Conservation (phyloP, 2,113 vertebrate genomes). For the Nannobrachium achirus region DNA sequence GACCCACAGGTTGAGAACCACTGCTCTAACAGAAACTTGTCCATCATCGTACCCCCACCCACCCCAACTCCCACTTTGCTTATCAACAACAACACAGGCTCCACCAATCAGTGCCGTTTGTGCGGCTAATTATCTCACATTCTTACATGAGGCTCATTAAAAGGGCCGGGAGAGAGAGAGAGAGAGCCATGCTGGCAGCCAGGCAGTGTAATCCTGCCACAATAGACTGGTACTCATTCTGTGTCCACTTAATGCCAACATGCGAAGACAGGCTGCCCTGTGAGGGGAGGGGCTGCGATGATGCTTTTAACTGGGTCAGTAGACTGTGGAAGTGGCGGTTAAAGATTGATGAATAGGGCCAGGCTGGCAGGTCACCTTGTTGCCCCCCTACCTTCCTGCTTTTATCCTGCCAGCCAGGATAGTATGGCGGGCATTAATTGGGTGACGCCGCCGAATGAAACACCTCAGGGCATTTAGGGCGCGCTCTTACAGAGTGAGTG, state of each 20-base stretch:
- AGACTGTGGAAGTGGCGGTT: conserved; percentile 55
- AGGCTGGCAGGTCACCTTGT: conserved; percentile 70
- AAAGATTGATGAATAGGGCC: conserved; percentile 72
- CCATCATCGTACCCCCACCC: conserved; percentile 15
- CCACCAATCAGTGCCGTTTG: conserved; percentile 39
- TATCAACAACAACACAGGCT: conserved; percentile 5
- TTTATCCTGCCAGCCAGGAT: conserved; percentile 56
- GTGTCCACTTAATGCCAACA: conserved; percentile 40
- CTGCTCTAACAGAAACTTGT: conserved; percentile 3
- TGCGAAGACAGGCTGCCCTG: conserved; percentile 43
- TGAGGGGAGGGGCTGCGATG: conserved; percentile 38
- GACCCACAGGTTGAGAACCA: neutral
- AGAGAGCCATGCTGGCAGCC: conserved; percentile 40
- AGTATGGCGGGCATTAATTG: conserved; percentile 71
- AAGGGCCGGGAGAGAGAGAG: neutral
- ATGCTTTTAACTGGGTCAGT: conserved; percentile 74
- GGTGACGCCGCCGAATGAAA: conserved; percentile 48
- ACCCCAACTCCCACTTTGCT: conserved; percentile 24
- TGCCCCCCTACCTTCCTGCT: conserved; percentile 64
- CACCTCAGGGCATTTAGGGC: conserved; percentile 45
- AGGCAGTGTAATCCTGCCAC: conserved; percentile 61
- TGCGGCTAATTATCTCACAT: conserved; percentile 62
- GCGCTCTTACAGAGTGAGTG: neutral
- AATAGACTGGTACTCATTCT: conserved; percentile 56
- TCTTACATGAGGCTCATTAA: conserved; percentile 48